Evolutionary conservation across 2,888 invertebrate genomes (phyloP).

Genomic region (Omphaloscelis lunosa): DNA sequence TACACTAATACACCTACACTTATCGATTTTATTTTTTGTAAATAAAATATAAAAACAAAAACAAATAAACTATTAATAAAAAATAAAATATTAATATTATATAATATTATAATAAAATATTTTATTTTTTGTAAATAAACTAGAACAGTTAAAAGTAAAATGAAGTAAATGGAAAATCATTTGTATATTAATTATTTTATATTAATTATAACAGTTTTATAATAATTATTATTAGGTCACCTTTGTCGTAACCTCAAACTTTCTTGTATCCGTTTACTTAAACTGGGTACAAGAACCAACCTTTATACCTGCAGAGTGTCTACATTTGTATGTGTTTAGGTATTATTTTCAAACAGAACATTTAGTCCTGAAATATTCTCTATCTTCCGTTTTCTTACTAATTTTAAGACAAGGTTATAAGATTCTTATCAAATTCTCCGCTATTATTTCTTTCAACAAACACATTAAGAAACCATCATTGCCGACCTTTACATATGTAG

Average conservation of each 20-base stretch:
- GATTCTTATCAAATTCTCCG: slow-evolving; percentile 4
- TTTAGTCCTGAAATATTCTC: neutral
- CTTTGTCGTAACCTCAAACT: neutral
- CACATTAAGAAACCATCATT: slow-evolving; percentile 4
- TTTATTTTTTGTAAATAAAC: slow-evolving; percentile 6
- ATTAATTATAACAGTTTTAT: too few species aligned
- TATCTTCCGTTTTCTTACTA: neutral
- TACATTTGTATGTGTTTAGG: neutral
- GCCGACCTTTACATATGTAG: slow-evolving; percentile 21
- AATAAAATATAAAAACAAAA: too few species aligned
- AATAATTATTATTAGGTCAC: neutral
- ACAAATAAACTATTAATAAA: too few species aligned
- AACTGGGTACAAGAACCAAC: neutral
- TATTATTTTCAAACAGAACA: neutral
- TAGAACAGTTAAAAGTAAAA: neutral
- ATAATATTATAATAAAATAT: too few species aligned
- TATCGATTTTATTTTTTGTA: neutral
- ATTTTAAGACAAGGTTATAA: neutral
- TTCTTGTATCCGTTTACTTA: neutral
- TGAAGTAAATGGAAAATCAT: neutral
- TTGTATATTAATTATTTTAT: neutral
- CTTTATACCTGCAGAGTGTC: neutral
- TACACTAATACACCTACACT: too few species aligned
- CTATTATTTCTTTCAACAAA: slow-evolving; percentile 15
- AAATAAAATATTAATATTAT: too few species aligned